Base-by-base conservation (phyloP, 1,140 invertebrate genomes). In the Branchinecta lindahli region DNA sequence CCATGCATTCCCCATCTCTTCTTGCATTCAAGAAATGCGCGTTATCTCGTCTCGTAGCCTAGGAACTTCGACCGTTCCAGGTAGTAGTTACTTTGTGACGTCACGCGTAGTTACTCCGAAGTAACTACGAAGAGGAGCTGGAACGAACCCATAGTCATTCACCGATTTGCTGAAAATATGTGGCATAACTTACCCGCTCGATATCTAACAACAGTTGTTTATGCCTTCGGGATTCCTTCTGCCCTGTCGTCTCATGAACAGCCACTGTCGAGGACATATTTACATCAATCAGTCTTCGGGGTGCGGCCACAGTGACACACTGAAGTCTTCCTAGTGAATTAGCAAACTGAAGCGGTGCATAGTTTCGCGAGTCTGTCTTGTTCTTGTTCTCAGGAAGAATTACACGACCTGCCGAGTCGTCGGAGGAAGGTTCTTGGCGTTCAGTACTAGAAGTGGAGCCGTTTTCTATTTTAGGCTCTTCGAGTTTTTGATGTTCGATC, bases 251-350 rank as follows among this genome's bases (percentile, higher is more conserved):
- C n/a, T 78, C 72, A 70, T 76, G 74, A 52, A 77, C 78, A n/a
- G 68, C 69, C 9, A 70, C 47, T 45, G 86, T 85, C 3, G 80
- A 78, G 18, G 68, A 87, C n/a, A 90, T 83, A 73, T 91, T 87
- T 77, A 94, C 86, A 76, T 94, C 91, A 74, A 94, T 93, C 67
- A 96, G 91, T 80, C 93, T 92, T n/a, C 93, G 82, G 0, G 93
- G 93, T 47, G 91, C 91, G 47, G 91, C 93, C 44, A 96, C 90
- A 77, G 91, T 94, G 52, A 90, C 88, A 71, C 88, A 87, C 84
- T 91, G 77, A 66, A 78, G 72, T 79, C 79, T 92, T 68, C 91
- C 91, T 18, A 96, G 80, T 0, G 92, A 94, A 77, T 94, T 94
- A 80, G 95, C 92, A 80, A 95, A 94, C 75, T 93, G 90, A 66